Evolutionary conservation across 2,113 vertebrate genomes (phyloP).

Genomic region (Tylochromis polylepis): DNA sequence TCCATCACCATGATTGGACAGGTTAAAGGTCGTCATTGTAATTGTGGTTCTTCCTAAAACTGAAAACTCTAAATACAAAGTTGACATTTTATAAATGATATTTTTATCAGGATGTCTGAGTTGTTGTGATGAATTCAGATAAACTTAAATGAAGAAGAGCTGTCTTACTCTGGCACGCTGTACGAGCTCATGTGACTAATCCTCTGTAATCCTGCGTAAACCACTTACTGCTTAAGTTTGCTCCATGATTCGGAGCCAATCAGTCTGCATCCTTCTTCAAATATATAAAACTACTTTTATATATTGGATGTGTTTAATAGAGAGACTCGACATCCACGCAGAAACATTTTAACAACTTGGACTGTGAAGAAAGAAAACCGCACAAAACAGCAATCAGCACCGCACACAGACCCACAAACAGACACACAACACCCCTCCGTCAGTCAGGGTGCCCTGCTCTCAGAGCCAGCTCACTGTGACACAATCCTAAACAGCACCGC

Average conservation of each 20-base stretch:
- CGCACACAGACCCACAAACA: background rate
- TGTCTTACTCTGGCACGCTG: background rate
- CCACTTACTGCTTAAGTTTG: background rate
- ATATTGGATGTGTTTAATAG: background rate
- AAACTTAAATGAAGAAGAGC: background rate
- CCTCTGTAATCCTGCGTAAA: background rate
- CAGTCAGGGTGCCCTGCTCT: background rate
- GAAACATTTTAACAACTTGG: background rate
- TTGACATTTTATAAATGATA: background rate
- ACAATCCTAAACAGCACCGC: background rate
- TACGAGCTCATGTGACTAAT: background rate
- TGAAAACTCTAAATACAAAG: background rate
- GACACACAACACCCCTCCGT: background rate
- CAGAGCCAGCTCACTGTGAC: background rate
- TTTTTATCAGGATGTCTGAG: background rate
- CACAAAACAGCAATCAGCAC: background rate
- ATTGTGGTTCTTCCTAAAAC: background rate
- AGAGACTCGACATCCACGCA: background rate
- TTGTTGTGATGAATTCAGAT: background rate
- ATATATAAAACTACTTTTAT: background rate
- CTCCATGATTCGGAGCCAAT: background rate
- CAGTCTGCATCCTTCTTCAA: background rate
- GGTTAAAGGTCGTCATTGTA: background rate
- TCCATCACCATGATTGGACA: background rate
- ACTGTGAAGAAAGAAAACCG: background rate